phyloP scores from a whole-genome alignment of 2,113 vertebrate species.

The Rhinolophus ferrumequinum region DNA sequence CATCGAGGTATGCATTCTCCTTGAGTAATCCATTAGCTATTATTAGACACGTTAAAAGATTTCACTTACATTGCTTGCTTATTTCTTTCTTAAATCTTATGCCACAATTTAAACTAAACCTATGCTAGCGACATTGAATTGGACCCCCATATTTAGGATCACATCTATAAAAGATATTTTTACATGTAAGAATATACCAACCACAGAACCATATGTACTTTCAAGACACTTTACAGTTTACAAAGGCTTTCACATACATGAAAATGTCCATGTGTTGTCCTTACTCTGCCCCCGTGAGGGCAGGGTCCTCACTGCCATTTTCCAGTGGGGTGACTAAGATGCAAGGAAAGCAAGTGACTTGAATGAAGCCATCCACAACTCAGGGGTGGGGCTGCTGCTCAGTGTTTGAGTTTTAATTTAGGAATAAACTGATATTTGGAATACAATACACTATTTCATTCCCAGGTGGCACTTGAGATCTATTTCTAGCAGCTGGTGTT shows the following conservation, averaged over 20 bases:
- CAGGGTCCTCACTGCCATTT: neutral
- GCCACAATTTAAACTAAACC: neutral
- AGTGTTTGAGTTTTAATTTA: neutral
- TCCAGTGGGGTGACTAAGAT: fast-evolving
- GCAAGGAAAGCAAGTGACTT: fast-evolving
- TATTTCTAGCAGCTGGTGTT: neutral
- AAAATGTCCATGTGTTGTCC: neutral
- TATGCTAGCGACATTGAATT: fast-evolving
- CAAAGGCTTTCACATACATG: neutral
- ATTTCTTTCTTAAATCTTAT: neutral
- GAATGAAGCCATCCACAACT: neutral
- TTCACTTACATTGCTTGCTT: no score
- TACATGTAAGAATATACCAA: neutral
- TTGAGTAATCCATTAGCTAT: no score
- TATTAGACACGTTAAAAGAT: neutral
- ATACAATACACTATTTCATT: neutral
- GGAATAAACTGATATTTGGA: neutral
- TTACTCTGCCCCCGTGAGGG: no score
- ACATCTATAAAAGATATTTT: neutral
- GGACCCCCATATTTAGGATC: neutral
- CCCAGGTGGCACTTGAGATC: neutral
- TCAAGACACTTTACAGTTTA: neutral
- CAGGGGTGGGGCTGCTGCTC: fast-evolving
- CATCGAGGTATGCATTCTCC: fast-evolving
- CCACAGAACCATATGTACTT: fast-evolving